Conservation (phyloP, 2,888 invertebrate species). For the Archips crataeganus region DNA sequence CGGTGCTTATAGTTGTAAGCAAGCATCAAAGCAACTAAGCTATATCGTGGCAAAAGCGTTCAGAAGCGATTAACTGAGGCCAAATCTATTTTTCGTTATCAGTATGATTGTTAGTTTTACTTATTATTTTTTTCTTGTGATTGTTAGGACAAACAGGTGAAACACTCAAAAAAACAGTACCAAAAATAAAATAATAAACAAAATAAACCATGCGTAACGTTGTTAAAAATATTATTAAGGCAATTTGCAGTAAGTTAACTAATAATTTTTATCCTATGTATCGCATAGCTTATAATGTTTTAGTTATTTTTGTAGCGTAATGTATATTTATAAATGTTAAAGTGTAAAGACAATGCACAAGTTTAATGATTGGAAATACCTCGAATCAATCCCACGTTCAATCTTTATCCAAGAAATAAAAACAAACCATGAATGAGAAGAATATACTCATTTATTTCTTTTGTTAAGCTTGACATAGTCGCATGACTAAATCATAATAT, state of each 20-base stretch:
- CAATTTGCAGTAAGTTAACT: not conserved
- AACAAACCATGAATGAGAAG: slow-evolving; percentile 78
- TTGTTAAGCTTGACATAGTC: slow-evolving; percentile 64
- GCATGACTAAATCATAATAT: slow-evolving; percentile 60
- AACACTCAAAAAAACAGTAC: slow-evolving; percentile 14
- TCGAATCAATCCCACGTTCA: slow-evolving; percentile 22
- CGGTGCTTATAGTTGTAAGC: not conserved
- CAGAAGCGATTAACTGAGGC: slow-evolving; percentile 25
- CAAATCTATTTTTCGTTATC: slow-evolving; percentile 20
- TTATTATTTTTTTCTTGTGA: slow-evolving; percentile 4
- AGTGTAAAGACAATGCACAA: slow-evolving; percentile 6
- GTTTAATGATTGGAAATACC: slow-evolving; percentile 16
- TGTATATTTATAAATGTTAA: not conserved
- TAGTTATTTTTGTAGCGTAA: not conserved
- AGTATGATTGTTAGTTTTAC: slow-evolving; percentile 25
- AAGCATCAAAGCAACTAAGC: slow-evolving; percentile 35
- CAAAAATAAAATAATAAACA: slow-evolving; percentile 15
- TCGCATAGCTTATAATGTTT: slow-evolving; percentile 30
- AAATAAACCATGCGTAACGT: slow-evolving; percentile 31
- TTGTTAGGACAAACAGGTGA: slow-evolving; percentile 25
- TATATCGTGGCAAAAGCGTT: slow-evolving; percentile 22
- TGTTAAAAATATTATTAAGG: not conserved
- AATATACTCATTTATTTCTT: slow-evolving; percentile 80
- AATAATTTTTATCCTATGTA: not conserved
- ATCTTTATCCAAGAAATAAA: slow-evolving; percentile 61